phyloP scores from a whole-genome alignment of 2,113 vertebrate genomes.

The Panthera uncia region DNA sequence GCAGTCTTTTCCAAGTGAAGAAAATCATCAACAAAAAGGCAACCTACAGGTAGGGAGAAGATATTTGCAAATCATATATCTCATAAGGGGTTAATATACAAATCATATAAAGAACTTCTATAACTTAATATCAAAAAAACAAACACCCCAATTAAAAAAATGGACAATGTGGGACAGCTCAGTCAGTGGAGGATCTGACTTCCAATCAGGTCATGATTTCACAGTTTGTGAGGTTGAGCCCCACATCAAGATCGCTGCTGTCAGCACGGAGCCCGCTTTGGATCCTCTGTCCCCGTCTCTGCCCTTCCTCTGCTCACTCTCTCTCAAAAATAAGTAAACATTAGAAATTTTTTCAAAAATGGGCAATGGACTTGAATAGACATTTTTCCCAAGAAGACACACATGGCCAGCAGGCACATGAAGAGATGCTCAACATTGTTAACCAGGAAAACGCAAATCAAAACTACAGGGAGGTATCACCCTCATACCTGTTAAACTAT shows the following conservation, averaged over 20 bases:
- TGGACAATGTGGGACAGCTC: too few relatives aligned
- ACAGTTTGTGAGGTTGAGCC: too few relatives aligned
- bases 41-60: not conserved
- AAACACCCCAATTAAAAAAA: not conserved
- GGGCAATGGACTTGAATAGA: not conserved
- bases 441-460: not conserved
- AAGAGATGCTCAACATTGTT: not conserved
- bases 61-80: not conserved
- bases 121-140: not conserved
- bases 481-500: not conserved
- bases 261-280: too few relatives aligned
- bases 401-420: not conserved
- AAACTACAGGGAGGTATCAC: not conserved
- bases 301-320: too few relatives aligned
- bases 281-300: too few relatives aligned
- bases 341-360: not conserved
- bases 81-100: not conserved
- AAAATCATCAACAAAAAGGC: not conserved
- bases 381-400: not conserved
- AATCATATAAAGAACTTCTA: not conserved
- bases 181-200: too few relatives aligned
- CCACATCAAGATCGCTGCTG: too few relatives aligned
- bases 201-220: too few relatives aligned
- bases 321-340: too few relatives aligned
- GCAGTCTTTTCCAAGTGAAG: not conserved